Evolutionary conservation across 2,113 vertebrate genomes (phyloP).

Genomic region (Chroicocephalus ridibundus): DNA sequence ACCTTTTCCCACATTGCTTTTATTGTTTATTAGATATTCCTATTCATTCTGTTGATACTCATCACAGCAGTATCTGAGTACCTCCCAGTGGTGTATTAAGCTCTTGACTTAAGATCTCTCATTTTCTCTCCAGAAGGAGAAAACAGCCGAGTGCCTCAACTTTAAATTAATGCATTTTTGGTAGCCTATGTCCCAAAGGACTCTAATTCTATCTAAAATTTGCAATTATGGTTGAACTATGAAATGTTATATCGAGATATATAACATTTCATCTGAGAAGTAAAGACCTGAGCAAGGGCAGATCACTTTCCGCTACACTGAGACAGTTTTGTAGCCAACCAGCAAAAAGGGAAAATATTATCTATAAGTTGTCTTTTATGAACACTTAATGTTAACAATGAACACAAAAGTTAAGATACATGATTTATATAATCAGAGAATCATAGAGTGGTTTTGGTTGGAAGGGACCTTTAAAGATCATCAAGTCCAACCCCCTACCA

Average conservation of each 20-base stretch:
- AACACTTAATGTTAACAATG: neutral
- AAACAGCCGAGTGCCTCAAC: neutral
- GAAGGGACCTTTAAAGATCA: neutral
- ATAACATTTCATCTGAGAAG: neutral
- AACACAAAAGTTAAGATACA: neutral
- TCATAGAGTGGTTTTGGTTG: neutral
- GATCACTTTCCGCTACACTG: neutral
- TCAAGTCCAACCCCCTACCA: neutral
- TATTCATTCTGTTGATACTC: conserved; percentile 35
- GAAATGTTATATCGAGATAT: neutral
- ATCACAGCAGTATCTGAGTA: conserved; percentile 32
- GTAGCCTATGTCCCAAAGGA: neutral
- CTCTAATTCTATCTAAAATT: neutral
- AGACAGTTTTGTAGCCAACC: neutral
- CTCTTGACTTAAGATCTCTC: conserved; percentile 33
- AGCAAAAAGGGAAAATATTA: neutral
- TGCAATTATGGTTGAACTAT: neutral
- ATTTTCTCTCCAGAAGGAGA: neutral
- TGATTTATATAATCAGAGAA: neutral
- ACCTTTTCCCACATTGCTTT: neutral
- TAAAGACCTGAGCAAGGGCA: neutral
- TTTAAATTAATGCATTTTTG: neutral
- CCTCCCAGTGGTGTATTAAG: neutral
- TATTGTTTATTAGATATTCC: neutral
- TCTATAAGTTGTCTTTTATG: neutral